Evolutionary conservation across 2,797 vertebrate genomes (phyloP).

Genomic region (Arnoldichthys spilopterus): DNA sequence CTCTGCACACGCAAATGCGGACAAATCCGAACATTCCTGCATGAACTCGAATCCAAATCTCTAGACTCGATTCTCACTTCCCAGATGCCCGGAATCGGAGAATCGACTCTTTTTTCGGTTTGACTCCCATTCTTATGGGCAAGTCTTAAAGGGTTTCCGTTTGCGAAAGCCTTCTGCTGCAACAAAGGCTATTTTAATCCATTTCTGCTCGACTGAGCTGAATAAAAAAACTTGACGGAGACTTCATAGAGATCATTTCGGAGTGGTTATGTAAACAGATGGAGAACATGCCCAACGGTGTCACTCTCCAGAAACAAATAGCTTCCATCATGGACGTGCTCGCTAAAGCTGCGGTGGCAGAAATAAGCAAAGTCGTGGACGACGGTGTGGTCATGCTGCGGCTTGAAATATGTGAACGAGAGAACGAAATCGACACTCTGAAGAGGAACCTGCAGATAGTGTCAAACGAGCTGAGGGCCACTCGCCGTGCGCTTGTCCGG

Average conservation of each 20-base stretch:
- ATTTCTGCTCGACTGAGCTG: neutral
- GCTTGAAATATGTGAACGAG: conserved; percentile 66
- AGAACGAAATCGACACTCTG: conserved; percentile 40
- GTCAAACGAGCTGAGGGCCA: conserved; percentile 40
- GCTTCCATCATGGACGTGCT: conserved; percentile 76
- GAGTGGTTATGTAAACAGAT: conserved; percentile 12
- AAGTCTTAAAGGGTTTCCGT: neutral
- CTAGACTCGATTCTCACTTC: neutral
- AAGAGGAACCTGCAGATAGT: conserved; percentile 46
- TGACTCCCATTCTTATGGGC: neutral
- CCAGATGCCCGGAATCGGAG: no score
- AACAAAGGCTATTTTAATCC: no score
- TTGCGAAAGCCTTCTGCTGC: neutral
- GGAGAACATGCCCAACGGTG: conserved; percentile 71
- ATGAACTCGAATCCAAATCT: neutral
- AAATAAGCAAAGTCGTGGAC: conserved; percentile 77
- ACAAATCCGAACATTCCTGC: neutral
- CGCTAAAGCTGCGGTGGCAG: conserved; percentile 74
- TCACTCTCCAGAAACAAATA: conserved; percentile 72
- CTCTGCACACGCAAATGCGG: no score
- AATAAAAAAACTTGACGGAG: neutral
- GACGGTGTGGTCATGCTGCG: conserved; percentile 74
- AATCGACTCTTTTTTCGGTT: neutral
- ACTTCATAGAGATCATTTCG: neutral
- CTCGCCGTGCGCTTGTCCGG: conserved; percentile 43